Conservation (phyloP, 2,888 invertebrate species). For the Drosophila anceps region DNA sequence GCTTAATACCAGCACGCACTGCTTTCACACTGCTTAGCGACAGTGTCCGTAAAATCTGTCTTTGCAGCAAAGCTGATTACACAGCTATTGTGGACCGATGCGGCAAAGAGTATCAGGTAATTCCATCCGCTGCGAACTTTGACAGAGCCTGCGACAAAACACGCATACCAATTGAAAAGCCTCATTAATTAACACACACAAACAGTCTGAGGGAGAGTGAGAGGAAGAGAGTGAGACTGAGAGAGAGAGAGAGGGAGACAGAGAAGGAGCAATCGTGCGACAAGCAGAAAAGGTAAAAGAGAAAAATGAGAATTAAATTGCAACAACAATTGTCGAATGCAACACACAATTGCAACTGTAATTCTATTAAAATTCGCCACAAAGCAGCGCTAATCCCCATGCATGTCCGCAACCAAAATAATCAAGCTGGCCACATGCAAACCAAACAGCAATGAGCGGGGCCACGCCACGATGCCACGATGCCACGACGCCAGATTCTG, state of each 20-base stretch:
- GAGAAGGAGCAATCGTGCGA: background rate
- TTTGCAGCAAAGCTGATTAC: background rate
- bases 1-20: background rate
- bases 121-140: slow-evolving; percentile 36
- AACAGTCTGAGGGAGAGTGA: background rate
- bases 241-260: background rate
- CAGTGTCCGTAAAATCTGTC: background rate
- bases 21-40: slow-evolving; percentile 1
- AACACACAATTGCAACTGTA: slow-evolving; percentile 49
- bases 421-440: slow-evolving; percentile 55
- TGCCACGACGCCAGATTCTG: background rate
- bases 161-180: slow-evolving; percentile 35
- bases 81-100: background rate
- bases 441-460: slow-evolving; percentile 20
- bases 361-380: slow-evolving; percentile 74
- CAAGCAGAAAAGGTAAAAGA: background rate
- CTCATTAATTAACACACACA: slow-evolving; percentile 63
- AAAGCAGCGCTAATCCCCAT: slow-evolving; percentile 67
- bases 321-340: slow-evolving; percentile 20
- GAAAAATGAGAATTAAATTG: slow-evolving; percentile 15
- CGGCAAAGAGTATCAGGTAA: slow-evolving; percentile 19
- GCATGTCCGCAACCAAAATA: slow-evolving; percentile 57
- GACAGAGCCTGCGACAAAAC: slow-evolving; percentile 19
- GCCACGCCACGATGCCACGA: background rate
- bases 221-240: background rate